Evolutionary conservation across 2,113 vertebrate genomes (phyloP), one percentile per base, ranked within the genome.

Genomic region (Falco punctatus): DNA sequence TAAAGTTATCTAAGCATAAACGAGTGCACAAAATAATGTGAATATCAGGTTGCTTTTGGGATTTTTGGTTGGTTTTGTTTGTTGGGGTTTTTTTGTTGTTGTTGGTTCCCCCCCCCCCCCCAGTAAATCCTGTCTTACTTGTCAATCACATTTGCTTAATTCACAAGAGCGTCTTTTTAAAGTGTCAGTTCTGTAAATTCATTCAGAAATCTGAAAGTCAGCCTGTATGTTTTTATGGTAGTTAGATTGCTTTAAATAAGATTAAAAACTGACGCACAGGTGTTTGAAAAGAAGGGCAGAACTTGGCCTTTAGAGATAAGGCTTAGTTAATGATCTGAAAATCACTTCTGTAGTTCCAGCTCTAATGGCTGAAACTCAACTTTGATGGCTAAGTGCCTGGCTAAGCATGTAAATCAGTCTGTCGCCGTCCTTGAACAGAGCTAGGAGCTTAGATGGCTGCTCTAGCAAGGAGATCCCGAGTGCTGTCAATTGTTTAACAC

Each of bases 381-480:
- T 67, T 58, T 33, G 24, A 22, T 65, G 78, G 38, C 42, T 75
- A 9, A 72, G 42, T 92, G 38, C 21, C 30, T 78, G 62, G 57
- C 57, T 61, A 23, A 72, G 62, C 10, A 16, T 10, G 17, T 69
- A 52, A 58, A 78, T 64, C 54, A 57, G 35, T 40, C 42, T 78
- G 28, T 11, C 62, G 27, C 35, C 40, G 15, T 61, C 52, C 52
- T 79, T 59, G 72, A 62, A 66, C n/a, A 61, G 32, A 86, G 22
- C 58, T 73, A 9, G 0, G 5, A 64, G 40, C 9, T 82, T 1
- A 1, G 30, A 20, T 82, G 71, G 52, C 46, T 38, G 33, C 19
- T 62, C 0, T 17, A 51, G 28, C 0, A 0, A 57, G 46, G 52
- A 81, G 64, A 52, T 62, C 21, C 33, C 0, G 4, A 77, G 51